Evolutionary conservation across 1,140 invertebrate species (phyloP), one percentile per base, ranked within the genome.

Genomic region (Eupeodes corollae): DNA sequence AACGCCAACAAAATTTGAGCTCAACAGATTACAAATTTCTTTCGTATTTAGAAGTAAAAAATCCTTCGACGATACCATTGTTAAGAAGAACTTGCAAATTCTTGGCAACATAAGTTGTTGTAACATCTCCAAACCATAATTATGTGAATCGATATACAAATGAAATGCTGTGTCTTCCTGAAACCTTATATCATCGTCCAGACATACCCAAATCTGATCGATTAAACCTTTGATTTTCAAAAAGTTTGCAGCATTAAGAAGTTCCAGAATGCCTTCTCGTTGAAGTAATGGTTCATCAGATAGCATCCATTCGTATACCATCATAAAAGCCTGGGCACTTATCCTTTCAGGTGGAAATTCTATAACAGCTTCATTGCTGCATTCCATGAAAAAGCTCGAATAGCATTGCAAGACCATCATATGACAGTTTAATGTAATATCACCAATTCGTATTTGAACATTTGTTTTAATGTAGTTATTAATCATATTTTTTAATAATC

Each of bases 281-380:
- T 73, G 74, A 2, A 83, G 57, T 2, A 77, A 56, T 35, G 74
- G 74, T 49, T 75, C 76, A 42, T 75, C 77, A 13, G 79, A 75
- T 50, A 82, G 76, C 82, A 85, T 84, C 83, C 84, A 86, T 47
- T 82, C 76, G 59, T 86, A 86, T 51, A 83, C 79, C 34, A 76
- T 75, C 14, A 74, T 73, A 56, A 85, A 86, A 1, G 80, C 76
- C 53, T 69, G 65, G 2, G 75, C 71, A 11, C 75, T 75, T 2
- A 82, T 73, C 44, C 57, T 13, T 9, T 48, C 32, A 1, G 47
- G 10, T 0, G 39, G 30, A 13, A 62, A 26, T 18, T 44, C 19
- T 5, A 59, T 48, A 0, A 6, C 13, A 1, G 18, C 12, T 0
- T 11, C 12, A 37, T 50, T 50, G 2, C 33, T 26, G 1, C 50